Conservation (phyloP, 2,797 vertebrate species). For the Odontamblyopus lacepedii region DNA sequence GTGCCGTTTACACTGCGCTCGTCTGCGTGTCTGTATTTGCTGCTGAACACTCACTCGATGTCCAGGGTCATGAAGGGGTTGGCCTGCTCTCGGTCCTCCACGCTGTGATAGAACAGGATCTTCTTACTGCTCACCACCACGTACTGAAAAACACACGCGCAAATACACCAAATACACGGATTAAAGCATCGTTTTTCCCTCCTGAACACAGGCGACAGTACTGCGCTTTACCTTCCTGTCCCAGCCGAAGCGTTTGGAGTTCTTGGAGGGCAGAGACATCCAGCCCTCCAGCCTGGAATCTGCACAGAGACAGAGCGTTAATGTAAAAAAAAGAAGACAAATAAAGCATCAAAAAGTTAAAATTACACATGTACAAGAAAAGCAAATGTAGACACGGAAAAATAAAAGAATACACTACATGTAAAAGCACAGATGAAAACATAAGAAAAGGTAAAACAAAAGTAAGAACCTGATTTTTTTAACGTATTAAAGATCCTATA, state of each 20-base stretch:
- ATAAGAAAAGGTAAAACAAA: too few relatives aligned
- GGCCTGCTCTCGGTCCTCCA: slow-evolving; percentile 90
- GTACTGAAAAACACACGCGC: slow-evolving; percentile 74
- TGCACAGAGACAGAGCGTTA: slow-evolving; percentile 40
- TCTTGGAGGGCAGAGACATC: slow-evolving; percentile 90
- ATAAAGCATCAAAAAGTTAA: not conserved
- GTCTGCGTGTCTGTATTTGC: not conserved
- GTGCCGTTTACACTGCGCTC: not conserved
- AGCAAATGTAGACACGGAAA: too few relatives aligned
- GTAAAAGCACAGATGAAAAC: too few relatives aligned
- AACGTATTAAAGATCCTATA: too few relatives aligned
- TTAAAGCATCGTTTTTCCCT: not conserved
- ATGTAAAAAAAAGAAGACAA: slow-evolving; percentile 17
- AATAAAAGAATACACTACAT: too few relatives aligned
- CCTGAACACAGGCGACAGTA: not conserved
- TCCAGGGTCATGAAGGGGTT: slow-evolving; percentile 97
- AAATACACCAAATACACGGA: not conserved
- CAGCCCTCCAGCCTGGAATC: slow-evolving; percentile 92
- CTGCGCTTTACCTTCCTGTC: slow-evolving; percentile 87
- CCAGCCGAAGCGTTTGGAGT: slow-evolving; percentile 96
- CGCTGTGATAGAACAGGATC: slow-evolving; percentile 95
- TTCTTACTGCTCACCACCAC: slow-evolving; percentile 98
- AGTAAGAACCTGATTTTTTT: too few relatives aligned
- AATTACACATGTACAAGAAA: slow-evolving; percentile 27
- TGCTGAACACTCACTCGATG: slow-evolving; percentile 88